These are phyloP conservation scores for Dynastes tityus DNA, from an alignment of 2,888 invertebrate species.

Conservation along the genomic window DNA sequence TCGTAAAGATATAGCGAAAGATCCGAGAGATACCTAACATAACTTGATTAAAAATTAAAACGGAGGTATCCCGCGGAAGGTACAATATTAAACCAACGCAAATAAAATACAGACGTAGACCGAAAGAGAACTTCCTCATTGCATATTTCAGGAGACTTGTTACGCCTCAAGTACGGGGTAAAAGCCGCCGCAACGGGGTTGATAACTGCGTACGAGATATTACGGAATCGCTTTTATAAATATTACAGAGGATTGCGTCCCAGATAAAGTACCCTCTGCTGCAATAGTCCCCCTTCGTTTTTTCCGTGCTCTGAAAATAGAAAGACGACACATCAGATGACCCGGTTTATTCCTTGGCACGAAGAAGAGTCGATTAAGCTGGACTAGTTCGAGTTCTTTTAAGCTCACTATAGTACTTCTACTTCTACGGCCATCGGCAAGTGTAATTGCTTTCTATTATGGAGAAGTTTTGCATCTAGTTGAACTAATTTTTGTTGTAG, in stretches of 20 bases:
- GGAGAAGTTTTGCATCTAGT: slow-evolving; percentile 22
- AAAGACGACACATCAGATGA: slow-evolving; percentile 5
- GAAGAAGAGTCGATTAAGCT: slow-evolving; percentile 20
- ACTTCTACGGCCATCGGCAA: slow-evolving; percentile 1
- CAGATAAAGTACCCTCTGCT: slow-evolving; percentile 6
- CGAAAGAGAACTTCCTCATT: slow-evolving; percentile 9
- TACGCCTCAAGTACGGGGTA: slow-evolving; percentile 25
- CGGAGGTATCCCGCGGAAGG: slow-evolving; percentile 6
- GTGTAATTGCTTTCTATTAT: slow-evolving; percentile 39
- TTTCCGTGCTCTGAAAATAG: slow-evolving; percentile 1
- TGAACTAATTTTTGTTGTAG: slow-evolving; percentile 20
- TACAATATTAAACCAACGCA: slow-evolving; percentile 28
- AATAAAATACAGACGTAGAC: slow-evolving; percentile 29
- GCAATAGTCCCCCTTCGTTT: not conserved
- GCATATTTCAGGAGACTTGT: slow-evolving; percentile 41
- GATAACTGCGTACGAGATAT: slow-evolving; percentile 42
- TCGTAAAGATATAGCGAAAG: not conserved
- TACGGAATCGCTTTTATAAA: slow-evolving; percentile 42
- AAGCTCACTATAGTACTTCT: slow-evolving; percentile 9
- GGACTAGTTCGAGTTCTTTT: slow-evolving; percentile 24
- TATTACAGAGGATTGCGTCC: slow-evolving; percentile 18
- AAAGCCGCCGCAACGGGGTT: slow-evolving; percentile 35
- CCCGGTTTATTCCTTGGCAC: slow-evolving; percentile 20
- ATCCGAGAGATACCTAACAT: not conserved
- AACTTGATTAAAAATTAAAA: slow-evolving; percentile 41